Percentiles rank a stretch among this genome's conserved stretches.
Evolutionary conservation across 2,797 vertebrate genomes (phyloP).

Genomic region (Gallirallus australis): DNA sequence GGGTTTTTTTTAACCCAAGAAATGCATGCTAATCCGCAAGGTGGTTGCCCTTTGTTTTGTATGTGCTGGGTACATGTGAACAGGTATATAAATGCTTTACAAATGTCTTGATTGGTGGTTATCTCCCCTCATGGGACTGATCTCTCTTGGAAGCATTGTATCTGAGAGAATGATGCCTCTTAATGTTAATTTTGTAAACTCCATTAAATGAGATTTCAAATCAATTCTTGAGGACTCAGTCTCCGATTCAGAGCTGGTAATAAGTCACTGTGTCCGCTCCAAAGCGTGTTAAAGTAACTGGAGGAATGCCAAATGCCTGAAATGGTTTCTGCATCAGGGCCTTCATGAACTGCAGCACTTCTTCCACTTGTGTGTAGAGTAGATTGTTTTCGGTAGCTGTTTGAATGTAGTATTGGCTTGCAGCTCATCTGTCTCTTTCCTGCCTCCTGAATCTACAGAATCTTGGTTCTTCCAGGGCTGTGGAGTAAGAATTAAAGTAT

Average conservation of each 20-base stretch:
- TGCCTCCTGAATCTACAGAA: not conserved
- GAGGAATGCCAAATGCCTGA: constrained; percentile 28
- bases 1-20: not conserved
- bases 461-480: not conserved
- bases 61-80: not conserved
- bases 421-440: not conserved
- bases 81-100: not conserved
- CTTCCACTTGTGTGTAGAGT: not conserved
- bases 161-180: not conserved
- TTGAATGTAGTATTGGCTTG: not conserved
- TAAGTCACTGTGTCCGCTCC: constrained; percentile 10
- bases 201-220: constrained; percentile 38
- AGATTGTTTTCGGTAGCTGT: not conserved
- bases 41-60: not conserved
- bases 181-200: constrained; percentile 40
- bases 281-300: not conserved
- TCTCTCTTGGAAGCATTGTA: not conserved
- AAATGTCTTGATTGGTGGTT: not conserved
- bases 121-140: not conserved
- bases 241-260: not conserved
- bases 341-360: constrained; percentile 36
- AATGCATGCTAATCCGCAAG: rapidly evolving
- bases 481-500: not conserved
- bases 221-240: not conserved
- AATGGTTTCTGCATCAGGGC: constrained; percentile 25